Evolutionary conservation across 2,113 vertebrate species (phyloP).

Genomic region (Siniperca knerii): DNA sequence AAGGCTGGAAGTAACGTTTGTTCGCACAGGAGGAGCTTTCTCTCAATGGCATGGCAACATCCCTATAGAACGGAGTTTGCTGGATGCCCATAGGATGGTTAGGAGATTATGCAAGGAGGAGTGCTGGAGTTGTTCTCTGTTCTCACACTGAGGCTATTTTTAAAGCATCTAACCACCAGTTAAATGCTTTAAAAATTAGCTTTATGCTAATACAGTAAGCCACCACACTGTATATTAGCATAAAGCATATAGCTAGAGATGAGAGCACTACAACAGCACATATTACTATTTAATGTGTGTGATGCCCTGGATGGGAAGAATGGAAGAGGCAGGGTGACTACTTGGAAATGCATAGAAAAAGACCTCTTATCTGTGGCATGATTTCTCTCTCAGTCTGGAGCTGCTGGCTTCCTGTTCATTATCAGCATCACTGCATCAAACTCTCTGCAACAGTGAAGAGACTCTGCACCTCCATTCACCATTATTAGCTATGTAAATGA

Average conservation of each 20-base stretch:
- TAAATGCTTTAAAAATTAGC: no score
- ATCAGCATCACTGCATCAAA: constrained; percentile 47
- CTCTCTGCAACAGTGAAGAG: constrained; percentile 7
- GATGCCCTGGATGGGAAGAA: constrained; percentile 52
- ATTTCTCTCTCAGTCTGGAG: constrained; percentile 37
- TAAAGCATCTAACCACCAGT: constrained; percentile 75
- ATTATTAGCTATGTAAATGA: constrained; percentile 37
- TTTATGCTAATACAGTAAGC: no score
- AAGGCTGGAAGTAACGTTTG: constrained; percentile 33
- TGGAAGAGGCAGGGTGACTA: constrained; percentile 35
- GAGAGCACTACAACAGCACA: constrained; percentile 62
- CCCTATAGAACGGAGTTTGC: constrained; percentile 56
- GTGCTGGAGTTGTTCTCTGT: constrained; percentile 67
- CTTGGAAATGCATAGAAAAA: constrained; percentile 64
- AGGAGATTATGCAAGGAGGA: constrained; percentile 70
- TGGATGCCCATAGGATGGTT: constrained; percentile 68
- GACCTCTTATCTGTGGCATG: constrained; percentile 18
- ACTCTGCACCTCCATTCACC: constrained; percentile 3
- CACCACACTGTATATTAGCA: constrained; percentile 71
- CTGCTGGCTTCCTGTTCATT: constrained; percentile 35
- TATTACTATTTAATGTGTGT: constrained; percentile 68
- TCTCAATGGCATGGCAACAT: constrained; percentile 26
- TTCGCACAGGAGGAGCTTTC: constrained; percentile 49
- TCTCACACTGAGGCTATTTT: constrained; percentile 84
- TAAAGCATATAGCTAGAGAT: constrained; percentile 72